These are phyloP conservation scores for Pseudomyrmex sp. DNA, from an alignment of 1,140 invertebrate species.

Conservation along the genomic window DNA sequence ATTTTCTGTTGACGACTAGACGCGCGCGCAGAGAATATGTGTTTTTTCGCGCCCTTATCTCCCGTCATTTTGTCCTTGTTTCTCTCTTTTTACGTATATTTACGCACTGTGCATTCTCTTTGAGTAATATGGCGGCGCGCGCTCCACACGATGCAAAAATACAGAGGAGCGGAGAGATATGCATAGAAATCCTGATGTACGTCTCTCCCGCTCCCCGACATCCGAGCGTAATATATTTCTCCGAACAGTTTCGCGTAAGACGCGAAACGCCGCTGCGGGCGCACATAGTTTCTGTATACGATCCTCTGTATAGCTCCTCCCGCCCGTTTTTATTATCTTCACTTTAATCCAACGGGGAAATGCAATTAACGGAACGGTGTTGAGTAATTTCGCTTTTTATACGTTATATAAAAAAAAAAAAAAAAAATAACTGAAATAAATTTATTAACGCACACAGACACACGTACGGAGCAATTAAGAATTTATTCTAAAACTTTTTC, in stretches of 20 bases:
- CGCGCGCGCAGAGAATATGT: conserved; percentile 10
- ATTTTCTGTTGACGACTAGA: not conserved
- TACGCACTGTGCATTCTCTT: conserved; percentile 53
- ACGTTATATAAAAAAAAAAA: no score
- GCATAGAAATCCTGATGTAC: conserved; percentile 28
- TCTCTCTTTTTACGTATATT: conserved; percentile 46
- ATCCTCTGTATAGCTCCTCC: no score
- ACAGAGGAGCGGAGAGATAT: conserved; percentile 13
- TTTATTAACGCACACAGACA: no score
- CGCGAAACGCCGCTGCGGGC: not conserved
- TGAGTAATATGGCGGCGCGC: conserved; percentile 50
- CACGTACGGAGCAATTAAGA: no score
- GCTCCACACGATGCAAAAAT: conserved; percentile 13
- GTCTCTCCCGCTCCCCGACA: conserved; percentile 2
- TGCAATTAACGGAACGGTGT: no score
- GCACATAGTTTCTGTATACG: no score
- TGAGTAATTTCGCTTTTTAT: no score
- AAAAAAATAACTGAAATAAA: no score
- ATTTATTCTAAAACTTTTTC: no score
- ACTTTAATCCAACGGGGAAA: no score
- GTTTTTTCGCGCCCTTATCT: conserved; percentile 43
- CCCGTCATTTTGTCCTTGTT: conserved; percentile 37
- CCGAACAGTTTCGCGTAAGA: not conserved
- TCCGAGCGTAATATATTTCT: conserved; percentile 31
- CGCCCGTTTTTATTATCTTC: no score